phyloP scores from a whole-genome alignment of 2,797 vertebrate genomes.

The Leucoraja ocellata region DNA sequence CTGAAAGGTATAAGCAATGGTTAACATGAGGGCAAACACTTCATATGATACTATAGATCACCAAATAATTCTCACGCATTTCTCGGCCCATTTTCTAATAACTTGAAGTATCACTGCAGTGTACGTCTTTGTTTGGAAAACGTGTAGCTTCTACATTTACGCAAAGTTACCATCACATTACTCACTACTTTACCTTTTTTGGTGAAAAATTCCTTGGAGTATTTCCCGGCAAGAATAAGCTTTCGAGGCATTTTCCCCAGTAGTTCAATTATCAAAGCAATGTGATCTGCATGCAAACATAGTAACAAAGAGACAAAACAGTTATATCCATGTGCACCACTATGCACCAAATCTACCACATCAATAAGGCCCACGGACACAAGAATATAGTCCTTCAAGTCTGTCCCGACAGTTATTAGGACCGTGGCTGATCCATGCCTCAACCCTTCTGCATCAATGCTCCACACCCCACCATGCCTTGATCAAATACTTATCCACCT shows the following conservation, averaged over 20 bases:
- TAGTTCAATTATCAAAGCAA: slow-evolving; percentile 94
- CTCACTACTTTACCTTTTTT: slow-evolving; percentile 80
- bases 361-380: background rate
- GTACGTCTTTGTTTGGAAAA: too few species aligned
- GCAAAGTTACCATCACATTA: background rate
- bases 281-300: slow-evolving; percentile 72
- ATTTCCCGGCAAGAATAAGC: slow-evolving; percentile 87
- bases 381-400: background rate
- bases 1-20: too few species aligned
- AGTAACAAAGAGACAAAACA: slow-evolving; percentile 25
- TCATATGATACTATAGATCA: too few species aligned
- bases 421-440: too few species aligned
- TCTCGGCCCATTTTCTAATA: background rate
- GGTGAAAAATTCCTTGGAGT: slow-evolving; percentile 97
- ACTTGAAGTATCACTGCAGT: background rate
- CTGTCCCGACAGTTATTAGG: too few species aligned
- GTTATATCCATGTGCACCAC: background rate
- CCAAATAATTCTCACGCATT: too few species aligned
- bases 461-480: too few species aligned
- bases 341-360: background rate
- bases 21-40: too few species aligned
- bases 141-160: too few species aligned
- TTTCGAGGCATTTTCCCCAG: slow-evolving; percentile 93
- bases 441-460: too few species aligned
- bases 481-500: too few species aligned